Conservation (phyloP, 2,888 invertebrate genomes). For the Lycaena phlaeas region DNA sequence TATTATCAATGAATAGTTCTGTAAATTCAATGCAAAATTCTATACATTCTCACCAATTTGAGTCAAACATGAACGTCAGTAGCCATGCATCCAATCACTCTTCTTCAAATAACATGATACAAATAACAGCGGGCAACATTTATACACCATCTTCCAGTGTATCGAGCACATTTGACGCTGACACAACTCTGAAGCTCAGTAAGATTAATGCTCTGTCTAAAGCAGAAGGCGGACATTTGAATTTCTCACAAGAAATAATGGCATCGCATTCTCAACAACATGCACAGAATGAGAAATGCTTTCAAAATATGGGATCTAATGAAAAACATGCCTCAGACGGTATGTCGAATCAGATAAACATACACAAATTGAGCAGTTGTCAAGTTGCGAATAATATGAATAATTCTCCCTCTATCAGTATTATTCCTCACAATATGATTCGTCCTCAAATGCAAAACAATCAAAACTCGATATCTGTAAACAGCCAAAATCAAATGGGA, state of each 20-base stretch:
- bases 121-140: conserved; percentile 63
- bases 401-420: conserved; percentile 52
- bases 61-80: conserved; percentile 45
- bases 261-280: conserved; percentile 62
- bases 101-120: conserved; percentile 58
- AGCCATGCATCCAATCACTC: conserved; percentile 53
- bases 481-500: conserved; percentile 59
- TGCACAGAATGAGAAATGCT: conserved; percentile 54
- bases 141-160: conserved; percentile 53
- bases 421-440: conserved; percentile 57
- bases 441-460: conserved; percentile 48
- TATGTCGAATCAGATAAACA: conserved; percentile 47
- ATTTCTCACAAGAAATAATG: conserved; percentile 65
- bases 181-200: conserved; percentile 59
- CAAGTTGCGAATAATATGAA: conserved; percentile 51
- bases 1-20: conserved; percentile 44
- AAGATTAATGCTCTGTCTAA: conserved; percentile 64
- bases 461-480: conserved; percentile 44
- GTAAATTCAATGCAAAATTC: conserved; percentile 38
- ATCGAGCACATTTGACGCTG: conserved; percentile 57
- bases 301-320: conserved; percentile 53
- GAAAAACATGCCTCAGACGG: conserved; percentile 49
- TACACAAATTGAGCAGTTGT: conserved; percentile 59
- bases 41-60: conserved; percentile 56
- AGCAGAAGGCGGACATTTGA: conserved; percentile 60